Evolutionary conservation across 2,113 vertebrate genomes (phyloP), one percentile per base, ranked within the genome.

Genomic region (Tapirus terrestris): DNA sequence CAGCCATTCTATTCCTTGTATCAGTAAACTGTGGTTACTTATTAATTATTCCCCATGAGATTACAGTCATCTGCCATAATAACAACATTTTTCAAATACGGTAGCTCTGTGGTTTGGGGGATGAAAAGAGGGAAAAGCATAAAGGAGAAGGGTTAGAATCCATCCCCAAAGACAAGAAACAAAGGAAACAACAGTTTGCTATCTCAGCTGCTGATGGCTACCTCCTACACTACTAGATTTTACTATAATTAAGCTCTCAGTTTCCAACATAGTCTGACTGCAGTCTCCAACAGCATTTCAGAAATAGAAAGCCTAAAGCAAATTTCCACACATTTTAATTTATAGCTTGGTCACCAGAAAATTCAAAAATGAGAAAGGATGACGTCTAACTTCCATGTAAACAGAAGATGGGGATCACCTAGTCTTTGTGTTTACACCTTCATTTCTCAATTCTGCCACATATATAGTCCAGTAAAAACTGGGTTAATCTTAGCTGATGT

Each of bases 221-320:
- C 88, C 68, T 84, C 87, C 84, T 53, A 87, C 65, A 17, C 29
- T 4, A 61, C 68, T 76, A 33, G 29, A 45, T 58, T 80, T 88
- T 92, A 84, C 58, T 56, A 60, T 90, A 84, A 96, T 95, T 95
- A 95, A 94, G 51, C 56, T 88, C 80, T 92, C 80, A 70, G 51
- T 60, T 81, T 94, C 90, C 68, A 89, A 68, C 43, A 72, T 60
- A 61, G 53, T 84, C 36, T 0, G 20, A 48, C 3, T 88, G 45
- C 16, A 16, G 9, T 89, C 29, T 85, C 81, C 65, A 97, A 94
- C 2, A 89, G 45, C 65, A 65, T 67, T 93, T 95, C 75, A 88
- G 88, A 88, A 88, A 86, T 18, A 97, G 83, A 83, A 95, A 83
- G 53, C 33, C 39, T 16, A 2, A 85, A 53, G 79, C 17, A 20